Evolutionary conservation across 2,797 vertebrate genomes (phyloP).

Genomic region (Coracias cyanogaster): DNA sequence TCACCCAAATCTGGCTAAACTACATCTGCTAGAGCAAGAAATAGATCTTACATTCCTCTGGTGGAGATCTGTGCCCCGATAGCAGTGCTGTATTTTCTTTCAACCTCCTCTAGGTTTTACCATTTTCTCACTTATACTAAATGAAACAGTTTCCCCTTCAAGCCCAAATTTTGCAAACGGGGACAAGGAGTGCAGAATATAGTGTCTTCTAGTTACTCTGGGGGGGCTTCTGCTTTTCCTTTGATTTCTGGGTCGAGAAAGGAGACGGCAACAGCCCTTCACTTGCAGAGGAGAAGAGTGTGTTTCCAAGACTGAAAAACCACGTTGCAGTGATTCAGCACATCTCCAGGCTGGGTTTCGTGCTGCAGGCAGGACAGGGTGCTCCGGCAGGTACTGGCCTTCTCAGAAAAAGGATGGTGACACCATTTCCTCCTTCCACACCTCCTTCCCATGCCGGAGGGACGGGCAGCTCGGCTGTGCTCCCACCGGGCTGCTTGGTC

Average conservation of each 20-base stretch:
- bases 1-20: neutral
- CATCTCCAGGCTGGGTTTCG: neutral
- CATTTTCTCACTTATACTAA: neutral
- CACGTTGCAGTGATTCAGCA: neutral
- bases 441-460: neutral
- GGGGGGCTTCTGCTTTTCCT: neutral
- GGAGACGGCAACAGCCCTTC: neutral
- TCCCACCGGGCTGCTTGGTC: neutral
- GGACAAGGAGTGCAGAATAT: neutral
- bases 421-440: neutral
- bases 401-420: neutral
- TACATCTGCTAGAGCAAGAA: neutral
- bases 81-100: neutral
- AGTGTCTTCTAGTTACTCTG: fast-evolving
- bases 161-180: neutral
- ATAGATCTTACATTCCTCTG: neutral
- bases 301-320: neutral
- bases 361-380: neutral
- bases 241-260: neutral
- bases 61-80: neutral
- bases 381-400: neutral
- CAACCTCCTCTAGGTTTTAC: neutral
- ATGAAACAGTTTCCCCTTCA: neutral
- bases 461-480: neutral
- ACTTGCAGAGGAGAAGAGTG: neutral